Percentiles rank a stretch among this genome's conserved stretches.
Conservation (phyloP, 1,140 invertebrate species). For the Lordiphosa stackelbergi region DNA sequence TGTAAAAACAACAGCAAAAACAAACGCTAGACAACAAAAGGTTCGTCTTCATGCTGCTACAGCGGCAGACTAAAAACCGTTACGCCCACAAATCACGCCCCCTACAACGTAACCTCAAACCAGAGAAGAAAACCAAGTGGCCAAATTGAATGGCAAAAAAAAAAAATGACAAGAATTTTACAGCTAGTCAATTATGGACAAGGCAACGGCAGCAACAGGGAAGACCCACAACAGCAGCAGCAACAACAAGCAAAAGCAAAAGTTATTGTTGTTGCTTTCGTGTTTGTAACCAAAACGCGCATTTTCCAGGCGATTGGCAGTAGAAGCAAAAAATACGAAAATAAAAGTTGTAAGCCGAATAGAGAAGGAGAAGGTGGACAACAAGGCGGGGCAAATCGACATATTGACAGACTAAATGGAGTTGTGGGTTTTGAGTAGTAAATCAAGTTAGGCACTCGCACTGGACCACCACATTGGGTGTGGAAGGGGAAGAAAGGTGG, state of each 20-base stretch:
- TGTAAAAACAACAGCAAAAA: slow-evolving; percentile 31
- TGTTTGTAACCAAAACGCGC: slow-evolving; percentile 66
- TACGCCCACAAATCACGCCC: slow-evolving; percentile 72
- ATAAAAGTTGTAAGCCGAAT: slow-evolving; percentile 7
- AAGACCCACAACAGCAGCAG: slow-evolving; percentile 20
- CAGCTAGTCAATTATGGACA: slow-evolving; percentile 69
- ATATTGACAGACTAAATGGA: slow-evolving; percentile 76
- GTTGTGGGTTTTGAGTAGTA: slow-evolving; percentile 76
- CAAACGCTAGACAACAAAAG: slow-evolving; percentile 67
- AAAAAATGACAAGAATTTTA: slow-evolving; percentile 67
- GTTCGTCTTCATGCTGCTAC: slow-evolving; percentile 25
- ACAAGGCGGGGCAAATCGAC: slow-evolving; percentile 68
- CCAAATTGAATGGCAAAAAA: slow-evolving; percentile 26
- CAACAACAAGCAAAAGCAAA: slow-evolving; percentile 54
- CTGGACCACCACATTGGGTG: slow-evolving; percentile 8
- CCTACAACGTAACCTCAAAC: slow-evolving; percentile 44
- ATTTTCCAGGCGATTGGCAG: slow-evolving; percentile 58
- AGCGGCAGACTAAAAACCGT: slow-evolving; percentile 52
- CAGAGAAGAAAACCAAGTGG: slow-evolving; percentile 17
- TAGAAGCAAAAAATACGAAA: slow-evolving; percentile 15
- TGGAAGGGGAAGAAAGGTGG: neutral
- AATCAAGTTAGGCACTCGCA: slow-evolving; percentile 71
- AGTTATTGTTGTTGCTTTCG: slow-evolving; percentile 32
- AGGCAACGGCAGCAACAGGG: slow-evolving; percentile 11
- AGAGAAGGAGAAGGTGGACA: slow-evolving; percentile 29